Conservation (phyloP, 1,140 invertebrate genomes). For the Lanistes nyassanus region DNA sequence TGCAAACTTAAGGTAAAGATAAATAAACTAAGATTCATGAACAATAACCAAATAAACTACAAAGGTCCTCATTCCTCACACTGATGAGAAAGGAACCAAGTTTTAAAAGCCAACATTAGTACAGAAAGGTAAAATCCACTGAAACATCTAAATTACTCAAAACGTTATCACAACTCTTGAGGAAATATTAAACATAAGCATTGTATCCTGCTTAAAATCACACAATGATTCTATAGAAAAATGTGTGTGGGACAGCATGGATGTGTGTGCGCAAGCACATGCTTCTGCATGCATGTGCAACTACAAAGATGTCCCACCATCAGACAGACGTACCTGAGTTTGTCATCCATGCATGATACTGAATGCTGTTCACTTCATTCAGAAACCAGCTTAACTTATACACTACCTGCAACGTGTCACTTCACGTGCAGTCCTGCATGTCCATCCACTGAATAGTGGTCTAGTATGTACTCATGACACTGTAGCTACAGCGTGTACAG, state of each 20-base stretch:
- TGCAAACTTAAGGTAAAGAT: no score
- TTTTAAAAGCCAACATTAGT: neutral
- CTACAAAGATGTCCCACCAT: neutral
- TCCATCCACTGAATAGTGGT: no score
- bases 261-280: constrained; percentile 4
- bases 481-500: no score
- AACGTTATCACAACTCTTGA: no score
- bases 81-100: neutral
- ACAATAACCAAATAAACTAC: neutral
- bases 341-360: neutral
- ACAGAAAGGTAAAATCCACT: neutral
- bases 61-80: neutral
- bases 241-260: neutral
- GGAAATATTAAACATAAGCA: no score
- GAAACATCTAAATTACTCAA: neutral
- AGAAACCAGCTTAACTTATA: neutral
- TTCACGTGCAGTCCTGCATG: no score
- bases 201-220: no score
- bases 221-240: neutral
- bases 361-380: neutral
- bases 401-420: neutral
- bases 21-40: no score
- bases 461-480: no score
- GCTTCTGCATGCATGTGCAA: neutral
- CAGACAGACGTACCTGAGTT: neutral